Evolutionary conservation across 1,140 invertebrate species (phyloP).

Genomic region (Drusus annulatus): DNA sequence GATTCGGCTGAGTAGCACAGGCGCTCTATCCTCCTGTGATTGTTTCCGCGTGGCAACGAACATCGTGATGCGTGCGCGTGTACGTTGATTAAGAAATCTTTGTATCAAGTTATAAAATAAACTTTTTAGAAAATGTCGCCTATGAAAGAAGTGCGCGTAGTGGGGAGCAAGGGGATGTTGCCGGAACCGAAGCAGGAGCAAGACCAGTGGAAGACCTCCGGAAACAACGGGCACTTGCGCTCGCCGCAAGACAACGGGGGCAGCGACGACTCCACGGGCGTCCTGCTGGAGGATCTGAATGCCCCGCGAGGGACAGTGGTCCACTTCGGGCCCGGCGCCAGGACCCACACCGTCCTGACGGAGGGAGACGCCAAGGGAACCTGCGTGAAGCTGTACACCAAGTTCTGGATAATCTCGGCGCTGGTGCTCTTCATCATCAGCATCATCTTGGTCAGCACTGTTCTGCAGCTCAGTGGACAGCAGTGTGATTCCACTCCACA

Average conservation of each 20-base stretch:
- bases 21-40: slow-evolving; percentile 1
- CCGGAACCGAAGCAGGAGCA: slow-evolving; percentile 8
- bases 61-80: background rate
- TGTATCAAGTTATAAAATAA: background rate
- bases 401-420: slow-evolving; percentile 33
- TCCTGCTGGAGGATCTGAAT: slow-evolving; percentile 48
- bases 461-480: slow-evolving; percentile 40
- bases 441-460: slow-evolving; percentile 37
- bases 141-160: slow-evolving; percentile 34
- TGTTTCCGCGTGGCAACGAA: background rate
- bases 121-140: slow-evolving; percentile 23
- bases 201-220: slow-evolving; percentile 41
- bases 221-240: slow-evolving; percentile 51
- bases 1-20: background rate
- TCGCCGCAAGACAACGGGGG: slow-evolving; percentile 35
- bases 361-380: background rate
- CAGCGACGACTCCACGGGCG: slow-evolving; percentile 41
- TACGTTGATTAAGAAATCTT: too few species aligned
- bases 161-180: background rate
- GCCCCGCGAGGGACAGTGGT: slow-evolving; percentile 51
- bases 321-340: slow-evolving; percentile 42
- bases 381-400: slow-evolving; percentile 11
- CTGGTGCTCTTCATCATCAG: slow-evolving; percentile 46
- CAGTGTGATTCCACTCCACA: slow-evolving; percentile 1
- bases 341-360: slow-evolving; percentile 42